Percentiles rank a stretch among this genome's conserved stretches.
Evolutionary conservation across 1,140 invertebrate species (phyloP).

Genomic region (Caerostris extrusa): DNA sequence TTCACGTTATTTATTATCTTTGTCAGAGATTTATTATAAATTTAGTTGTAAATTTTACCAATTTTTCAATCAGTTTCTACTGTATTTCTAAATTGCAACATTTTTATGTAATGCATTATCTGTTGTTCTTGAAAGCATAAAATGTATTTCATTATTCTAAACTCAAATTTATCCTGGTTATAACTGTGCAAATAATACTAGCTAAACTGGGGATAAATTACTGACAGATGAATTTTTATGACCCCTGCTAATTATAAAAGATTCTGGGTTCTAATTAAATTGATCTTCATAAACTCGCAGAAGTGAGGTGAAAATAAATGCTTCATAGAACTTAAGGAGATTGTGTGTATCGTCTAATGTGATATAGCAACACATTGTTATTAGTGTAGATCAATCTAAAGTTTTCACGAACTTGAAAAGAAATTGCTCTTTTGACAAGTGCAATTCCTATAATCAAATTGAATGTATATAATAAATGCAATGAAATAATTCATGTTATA

Average conservation of each 20-base stretch:
- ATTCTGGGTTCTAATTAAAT: conserved; percentile 22
- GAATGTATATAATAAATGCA: conserved; percentile 63
- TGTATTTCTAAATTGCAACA: too few relatives aligned
- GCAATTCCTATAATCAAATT: conserved; percentile 66
- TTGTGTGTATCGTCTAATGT: conserved; percentile 65
- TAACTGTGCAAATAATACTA: not conserved
- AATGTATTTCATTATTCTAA: not conserved
- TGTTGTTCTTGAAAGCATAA: too few relatives aligned
- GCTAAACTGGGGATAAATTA: not conserved
- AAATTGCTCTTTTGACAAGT: conserved; percentile 73
- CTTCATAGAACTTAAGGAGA: conserved; percentile 64
- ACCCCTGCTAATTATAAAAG: not conserved
- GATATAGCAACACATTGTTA: conserved; percentile 62
- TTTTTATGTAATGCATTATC: too few relatives aligned
- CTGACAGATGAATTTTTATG: not conserved
- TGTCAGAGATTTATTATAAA: too few relatives aligned
- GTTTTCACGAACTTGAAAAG: conserved; percentile 59
- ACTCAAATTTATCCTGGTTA: not conserved
- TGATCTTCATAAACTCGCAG: conserved; percentile 42
- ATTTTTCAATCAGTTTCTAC: too few relatives aligned
- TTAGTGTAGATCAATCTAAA: conserved; percentile 59
- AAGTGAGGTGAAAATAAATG: conserved; percentile 42
- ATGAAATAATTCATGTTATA: conserved; percentile 34
- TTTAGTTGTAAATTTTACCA: too few relatives aligned
- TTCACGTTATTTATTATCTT: too few relatives aligned